Base-by-base conservation (phyloP, 2,797 vertebrate genomes). In the Sebastes iracundus region DNA sequence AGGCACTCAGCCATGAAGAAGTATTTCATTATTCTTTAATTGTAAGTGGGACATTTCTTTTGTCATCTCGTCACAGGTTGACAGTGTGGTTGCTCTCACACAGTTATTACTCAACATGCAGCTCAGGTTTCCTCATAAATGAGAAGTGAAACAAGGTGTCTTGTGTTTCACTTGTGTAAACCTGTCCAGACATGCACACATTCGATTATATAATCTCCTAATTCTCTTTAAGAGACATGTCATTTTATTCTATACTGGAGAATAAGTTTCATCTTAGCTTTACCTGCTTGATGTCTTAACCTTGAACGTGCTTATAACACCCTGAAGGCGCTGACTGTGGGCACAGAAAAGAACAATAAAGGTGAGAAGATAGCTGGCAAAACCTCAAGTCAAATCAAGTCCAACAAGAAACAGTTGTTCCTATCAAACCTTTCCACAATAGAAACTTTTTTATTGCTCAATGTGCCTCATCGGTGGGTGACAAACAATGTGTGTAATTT, bases 301-400 rank as follows among this genome's bases (percentile, higher is more conserved):
- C 33, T 23, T 73, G 8, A 69, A n/a, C 6, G n/a, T 2, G 13
- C 1, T 2, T 23, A 42, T 18, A 2, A 22, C 23, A 6, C 2
- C 72, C 9, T 13, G 62, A 62, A 20, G 49, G 66, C 4, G 73
- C 38, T 42, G 46, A 49, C 2, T 27, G 11, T 1, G 1, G 7
- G 59, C 81, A 73, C 6, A 35, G 35, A 53, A 25, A 35, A 1
- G 4, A 79, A 13, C 22, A 46, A 38, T 28, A 1, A 14, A 25
- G 23, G 66, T 2, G 2, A 59, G 1, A 20, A 5, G 10, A n/a
- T 14, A 60, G 8, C 4, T 90, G 84, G 81, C 60, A 18, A 52
- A 66, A 11, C 3, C 6, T 68, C 78, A 78, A 56, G 28, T n/a
- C 5, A 87, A 72, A 89, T 83, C 87, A 68, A 75, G 89, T 90